A percentile compares a stretch with the other conserved stretches of the same genome.
Evolutionary conservation across 2,797 vertebrate species (phyloP).

Genomic region (Molossus alvarezi): DNA sequence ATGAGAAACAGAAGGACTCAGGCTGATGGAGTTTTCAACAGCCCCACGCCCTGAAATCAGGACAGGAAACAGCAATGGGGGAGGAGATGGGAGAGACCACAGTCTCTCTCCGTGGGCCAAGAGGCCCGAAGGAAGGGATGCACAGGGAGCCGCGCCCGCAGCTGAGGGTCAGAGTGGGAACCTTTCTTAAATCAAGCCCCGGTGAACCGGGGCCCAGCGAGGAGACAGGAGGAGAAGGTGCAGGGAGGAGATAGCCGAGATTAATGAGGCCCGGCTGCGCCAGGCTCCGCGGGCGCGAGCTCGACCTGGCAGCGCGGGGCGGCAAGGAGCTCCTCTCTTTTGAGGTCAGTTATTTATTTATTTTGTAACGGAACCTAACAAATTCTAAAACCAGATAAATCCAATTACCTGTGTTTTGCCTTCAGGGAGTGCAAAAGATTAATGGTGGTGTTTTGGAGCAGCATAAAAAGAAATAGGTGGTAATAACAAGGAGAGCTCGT

Average conservation of each 20-base stretch:
- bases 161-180: not conserved
- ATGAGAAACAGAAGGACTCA: not conserved
- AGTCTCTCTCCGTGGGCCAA: fast-evolving
- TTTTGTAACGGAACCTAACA: conserved; percentile 87
- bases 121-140: too few relatives aligned
- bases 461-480: conserved; percentile 93
- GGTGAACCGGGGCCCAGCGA: not conserved
- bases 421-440: conserved; percentile 91
- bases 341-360: conserved; percentile 83
- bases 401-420: conserved; percentile 93
- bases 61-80: not conserved
- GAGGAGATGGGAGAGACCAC: not conserved
- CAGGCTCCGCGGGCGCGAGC: not conserved
- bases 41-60: not conserved
- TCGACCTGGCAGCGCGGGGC: not conserved
- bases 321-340: not conserved
- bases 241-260: conserved; percentile 54
- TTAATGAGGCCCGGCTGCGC: conserved; percentile 13
- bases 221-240: conserved; percentile 45
- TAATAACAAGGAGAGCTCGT: conserved; percentile 90
- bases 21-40: not conserved
- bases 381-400: conserved; percentile 93
- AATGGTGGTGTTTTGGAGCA: conserved; percentile 92
- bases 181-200: conserved; percentile 76
- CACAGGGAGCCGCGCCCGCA: not conserved